A percentile compares a stretch with the other conserved stretches of the same genome.
Conservation (phyloP, 23 tunicate species). For the Trididemnum miniatum region DNA sequence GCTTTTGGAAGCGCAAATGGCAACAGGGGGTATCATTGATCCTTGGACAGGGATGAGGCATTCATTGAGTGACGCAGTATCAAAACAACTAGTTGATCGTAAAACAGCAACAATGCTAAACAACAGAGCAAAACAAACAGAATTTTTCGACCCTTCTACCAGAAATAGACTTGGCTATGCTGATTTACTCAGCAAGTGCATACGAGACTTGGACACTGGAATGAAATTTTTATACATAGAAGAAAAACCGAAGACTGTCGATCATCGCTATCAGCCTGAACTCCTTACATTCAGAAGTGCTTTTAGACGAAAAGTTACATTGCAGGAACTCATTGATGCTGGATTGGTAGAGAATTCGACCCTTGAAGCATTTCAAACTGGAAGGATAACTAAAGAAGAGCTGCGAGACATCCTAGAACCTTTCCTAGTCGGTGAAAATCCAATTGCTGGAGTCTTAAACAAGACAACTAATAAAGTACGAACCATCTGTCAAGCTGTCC, state of each 20-base stretch:
- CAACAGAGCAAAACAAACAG: conserved; percentile 55
- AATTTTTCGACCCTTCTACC: conserved; percentile 76
- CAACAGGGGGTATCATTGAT: conserved; percentile 91
- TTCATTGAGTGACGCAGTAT: conserved; percentile 38
- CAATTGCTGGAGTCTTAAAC: conserved; percentile 84
- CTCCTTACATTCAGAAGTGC: conserved; percentile 88
- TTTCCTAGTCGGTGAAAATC: conserved; percentile 70
- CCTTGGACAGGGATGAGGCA: conserved; percentile 85
- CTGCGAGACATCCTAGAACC: conserved; percentile 75
- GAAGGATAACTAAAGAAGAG: conserved; percentile 71
- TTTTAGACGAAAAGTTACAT: conserved; percentile 72
- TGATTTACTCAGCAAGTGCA: conserved; percentile 83
- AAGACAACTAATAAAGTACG: conserved; percentile 62
- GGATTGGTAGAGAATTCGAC: conserved; percentile 46
- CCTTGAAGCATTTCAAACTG: conserved; percentile 58
- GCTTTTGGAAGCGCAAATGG: conserved; percentile 87
- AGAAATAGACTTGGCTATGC: conserved; percentile 64
- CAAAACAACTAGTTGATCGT: conserved; percentile 53
- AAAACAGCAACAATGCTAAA: conserved; percentile 56
- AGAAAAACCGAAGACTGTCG: conserved; percentile 54
- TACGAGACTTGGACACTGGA: conserved; percentile 87
- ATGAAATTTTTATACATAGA: conserved; percentile 87
- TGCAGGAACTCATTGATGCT: conserved; percentile 80
- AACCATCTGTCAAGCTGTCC: conserved; percentile 75
- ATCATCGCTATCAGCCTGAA: conserved; percentile 73